A percentile compares a stretch with the other conserved stretches of the same genome.
Conservation (phyloP, 2,888 invertebrate genomes). For the Nasonovia ribisnigri region DNA sequence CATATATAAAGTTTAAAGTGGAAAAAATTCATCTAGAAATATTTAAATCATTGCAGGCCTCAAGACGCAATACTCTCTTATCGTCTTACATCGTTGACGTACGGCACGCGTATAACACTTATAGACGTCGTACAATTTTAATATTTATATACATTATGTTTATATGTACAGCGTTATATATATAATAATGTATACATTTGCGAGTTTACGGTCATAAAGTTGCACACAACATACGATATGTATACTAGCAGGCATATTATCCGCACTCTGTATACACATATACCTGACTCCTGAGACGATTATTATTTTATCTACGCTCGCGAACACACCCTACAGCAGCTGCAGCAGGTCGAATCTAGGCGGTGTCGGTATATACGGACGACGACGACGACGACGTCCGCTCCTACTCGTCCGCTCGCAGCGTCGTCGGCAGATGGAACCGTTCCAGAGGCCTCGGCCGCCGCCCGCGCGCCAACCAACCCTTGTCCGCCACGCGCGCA, state of each 20-base stretch:
- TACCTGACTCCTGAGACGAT: background rate
- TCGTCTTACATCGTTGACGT: background rate
- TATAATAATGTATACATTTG: too few species aligned
- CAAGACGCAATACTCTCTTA: background rate
- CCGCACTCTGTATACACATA: too few species aligned
- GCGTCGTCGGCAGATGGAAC: constrained; percentile 35
- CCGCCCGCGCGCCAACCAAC: constrained; percentile 25
- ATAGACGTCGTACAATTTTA: background rate
- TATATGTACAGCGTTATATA: too few species aligned
- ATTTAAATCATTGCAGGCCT: background rate
- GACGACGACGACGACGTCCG: background rate
- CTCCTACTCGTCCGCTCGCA: background rate
- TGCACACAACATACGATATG: too few species aligned
- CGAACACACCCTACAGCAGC: background rate
- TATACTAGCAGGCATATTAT: too few species aligned
- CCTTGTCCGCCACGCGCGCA: constrained; percentile 33
- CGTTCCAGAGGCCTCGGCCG: constrained; percentile 48
- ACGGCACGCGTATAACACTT: too few species aligned
- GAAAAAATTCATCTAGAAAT: background rate
- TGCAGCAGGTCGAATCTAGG: background rate
- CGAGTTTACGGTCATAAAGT: too few species aligned
- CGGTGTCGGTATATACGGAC: background rate
- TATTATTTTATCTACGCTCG: background rate
- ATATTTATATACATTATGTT: background rate
- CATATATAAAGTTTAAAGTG: background rate